Conservation (phyloP, 2,113 vertebrate genomes). For the Elanoides forficatus region DNA sequence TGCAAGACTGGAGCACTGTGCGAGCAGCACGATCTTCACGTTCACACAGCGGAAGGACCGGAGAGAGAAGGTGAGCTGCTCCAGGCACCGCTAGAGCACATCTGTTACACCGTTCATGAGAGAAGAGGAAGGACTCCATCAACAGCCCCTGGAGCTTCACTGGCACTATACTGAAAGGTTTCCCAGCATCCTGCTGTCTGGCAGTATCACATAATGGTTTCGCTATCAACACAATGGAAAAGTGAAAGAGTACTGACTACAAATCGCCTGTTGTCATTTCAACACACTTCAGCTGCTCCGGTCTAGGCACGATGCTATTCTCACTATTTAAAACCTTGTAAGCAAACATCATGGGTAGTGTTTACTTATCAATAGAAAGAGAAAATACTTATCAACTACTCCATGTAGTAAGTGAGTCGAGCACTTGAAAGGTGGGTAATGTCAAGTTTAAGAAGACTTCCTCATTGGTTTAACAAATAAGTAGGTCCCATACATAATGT, state of each 20-base stretch:
- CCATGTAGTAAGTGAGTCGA: background rate
- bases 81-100: fast-evolving
- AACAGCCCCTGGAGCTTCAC: background rate
- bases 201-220: background rate
- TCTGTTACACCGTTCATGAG: background rate
- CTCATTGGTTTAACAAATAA: background rate
- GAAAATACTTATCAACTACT: background rate
- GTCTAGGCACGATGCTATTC: background rate
- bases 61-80: background rate
- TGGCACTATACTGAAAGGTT: background rate
- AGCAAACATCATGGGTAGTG: background rate
- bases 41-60: fast-evolving
- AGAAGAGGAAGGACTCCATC: background rate
- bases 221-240: background rate
- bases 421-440: background rate
- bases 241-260: background rate
- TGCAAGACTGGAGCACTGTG: background rate
- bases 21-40: fast-evolving
- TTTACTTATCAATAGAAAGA: background rate
- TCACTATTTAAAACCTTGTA: background rate
- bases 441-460: background rate
- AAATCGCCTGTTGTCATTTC: background rate
- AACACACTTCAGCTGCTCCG: background rate
- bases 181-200: background rate
- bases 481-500: too few relatives aligned